Percentiles rank a stretch among this genome's conserved stretches.
Conservation (phyloP, 1,140 invertebrate species). For the Agrypnia vestita region DNA sequence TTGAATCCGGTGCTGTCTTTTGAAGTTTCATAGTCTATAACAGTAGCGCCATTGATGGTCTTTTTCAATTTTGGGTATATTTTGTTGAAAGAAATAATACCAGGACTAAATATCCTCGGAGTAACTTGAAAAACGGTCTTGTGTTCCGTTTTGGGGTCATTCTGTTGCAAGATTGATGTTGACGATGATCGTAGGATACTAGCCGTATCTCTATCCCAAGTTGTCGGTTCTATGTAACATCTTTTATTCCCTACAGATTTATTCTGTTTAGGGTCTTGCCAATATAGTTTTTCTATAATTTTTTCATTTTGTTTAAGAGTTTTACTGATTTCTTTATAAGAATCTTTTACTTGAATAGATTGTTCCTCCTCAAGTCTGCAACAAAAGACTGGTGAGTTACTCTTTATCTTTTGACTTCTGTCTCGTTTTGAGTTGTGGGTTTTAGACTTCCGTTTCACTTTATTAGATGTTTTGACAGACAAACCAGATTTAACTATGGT, state of each 20-base stretch:
- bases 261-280: constrained; percentile 61
- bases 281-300: constrained; percentile 55
- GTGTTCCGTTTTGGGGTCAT: constrained; percentile 33
- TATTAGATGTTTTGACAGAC: constrained; percentile 65
- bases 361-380: constrained; percentile 50
- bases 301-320: constrained; percentile 38
- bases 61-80: constrained; percentile 65
- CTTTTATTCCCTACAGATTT: constrained; percentile 72
- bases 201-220: constrained; percentile 66
- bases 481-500: constrained; percentile 69
- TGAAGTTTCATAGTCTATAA: constrained; percentile 45
- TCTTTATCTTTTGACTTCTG: constrained; percentile 68
- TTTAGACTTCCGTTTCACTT: constrained; percentile 71
- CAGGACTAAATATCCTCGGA: constrained; percentile 58
- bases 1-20: constrained; percentile 53
- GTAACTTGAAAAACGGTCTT: constrained; percentile 55
- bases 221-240: constrained; percentile 71
- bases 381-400: constrained; percentile 55
- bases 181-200: constrained; percentile 56
- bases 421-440: constrained; percentile 63
- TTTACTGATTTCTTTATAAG: constrained; percentile 39
- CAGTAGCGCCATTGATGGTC: constrained; percentile 8
- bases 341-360: constrained; percentile 32
- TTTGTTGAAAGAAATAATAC: constrained; percentile 64
- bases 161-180: constrained; percentile 46